Percentiles rank a stretch among this genome's conserved stretches.
Evolutionary conservation across 2,888 invertebrate genomes (phyloP).

Genomic region (Laothoe populi): DNA sequence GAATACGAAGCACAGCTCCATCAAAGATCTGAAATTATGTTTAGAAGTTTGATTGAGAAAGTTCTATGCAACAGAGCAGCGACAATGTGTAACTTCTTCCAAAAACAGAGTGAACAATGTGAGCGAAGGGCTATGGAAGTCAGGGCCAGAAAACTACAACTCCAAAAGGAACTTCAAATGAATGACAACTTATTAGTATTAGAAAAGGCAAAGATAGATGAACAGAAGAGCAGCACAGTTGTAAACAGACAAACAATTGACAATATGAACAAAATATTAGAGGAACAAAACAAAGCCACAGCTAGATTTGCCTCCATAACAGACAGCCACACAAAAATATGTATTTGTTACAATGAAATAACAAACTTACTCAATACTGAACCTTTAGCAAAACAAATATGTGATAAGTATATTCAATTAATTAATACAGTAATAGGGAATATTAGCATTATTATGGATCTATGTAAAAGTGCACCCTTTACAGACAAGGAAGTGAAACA

Average conservation of each 20-base stretch:
- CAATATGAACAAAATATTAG: slow-evolving; percentile 78
- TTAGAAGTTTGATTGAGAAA: slow-evolving; percentile 64
- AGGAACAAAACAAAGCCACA: slow-evolving; percentile 77
- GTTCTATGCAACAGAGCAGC: slow-evolving; percentile 68
- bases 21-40: slow-evolving; percentile 59
- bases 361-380: slow-evolving; percentile 73
- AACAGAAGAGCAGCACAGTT: slow-evolving; percentile 74
- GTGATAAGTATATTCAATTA: slow-evolving; percentile 69
- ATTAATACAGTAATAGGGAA: slow-evolving; percentile 70
- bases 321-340: slow-evolving; percentile 84
- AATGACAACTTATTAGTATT: slow-evolving; percentile 79
- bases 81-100: slow-evolving; percentile 59
- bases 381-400: slow-evolving; percentile 64
- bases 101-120: slow-evolving; percentile 66
- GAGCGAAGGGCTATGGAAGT: slow-evolving; percentile 72
- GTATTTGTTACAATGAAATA: slow-evolving; percentile 83
- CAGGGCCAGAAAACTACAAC: slow-evolving; percentile 64
- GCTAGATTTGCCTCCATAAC: slow-evolving; percentile 82
- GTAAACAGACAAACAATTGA: slow-evolving; percentile 72
- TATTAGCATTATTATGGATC: slow-evolving; percentile 74
- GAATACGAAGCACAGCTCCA: slow-evolving; percentile 62
- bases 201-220: slow-evolving; percentile 74
- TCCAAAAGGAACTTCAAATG: slow-evolving; percentile 73
- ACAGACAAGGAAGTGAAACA: slow-evolving; percentile 82
- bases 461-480: slow-evolving; percentile 70